A percentile compares a stretch with the other conserved stretches of the same genome.
Conservation (phyloP, 2,113 vertebrate species). For the Ceyx cyanopectus region DNA sequence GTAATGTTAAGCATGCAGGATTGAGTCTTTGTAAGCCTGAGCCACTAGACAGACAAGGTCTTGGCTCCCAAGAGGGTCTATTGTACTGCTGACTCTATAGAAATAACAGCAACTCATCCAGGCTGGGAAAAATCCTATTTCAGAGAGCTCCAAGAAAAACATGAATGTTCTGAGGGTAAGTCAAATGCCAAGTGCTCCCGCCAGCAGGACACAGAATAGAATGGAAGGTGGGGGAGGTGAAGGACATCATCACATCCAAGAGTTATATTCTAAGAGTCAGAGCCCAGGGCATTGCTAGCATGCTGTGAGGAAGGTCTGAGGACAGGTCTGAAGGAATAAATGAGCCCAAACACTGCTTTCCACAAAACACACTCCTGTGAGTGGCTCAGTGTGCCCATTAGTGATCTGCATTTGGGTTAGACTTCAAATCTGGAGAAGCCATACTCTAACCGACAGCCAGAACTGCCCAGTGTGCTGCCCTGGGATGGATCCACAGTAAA, state of each 20-base stretch:
- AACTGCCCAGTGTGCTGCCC: neutral
- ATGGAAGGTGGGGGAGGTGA: neutral
- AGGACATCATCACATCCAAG: neutral
- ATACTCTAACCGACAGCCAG: neutral
- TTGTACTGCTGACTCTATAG: slow-evolving; percentile 50
- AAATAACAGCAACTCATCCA: slow-evolving; percentile 54
- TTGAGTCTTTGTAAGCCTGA: slow-evolving; percentile 19
- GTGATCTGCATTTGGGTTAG: neutral
- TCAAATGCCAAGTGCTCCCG: slow-evolving; percentile 15
- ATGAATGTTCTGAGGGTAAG: neutral
- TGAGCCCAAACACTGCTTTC: neutral
- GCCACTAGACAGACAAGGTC: slow-evolving; percentile 32
- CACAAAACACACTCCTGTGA: neutral
- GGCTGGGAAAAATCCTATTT: slow-evolving; percentile 59
- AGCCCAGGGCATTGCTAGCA: neutral
- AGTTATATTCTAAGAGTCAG: neutral
- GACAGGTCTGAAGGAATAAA: neutral
- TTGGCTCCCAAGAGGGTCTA: slow-evolving; percentile 44
- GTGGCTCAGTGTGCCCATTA: neutral
- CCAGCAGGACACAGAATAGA: slow-evolving; percentile 24
- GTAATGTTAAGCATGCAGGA: neutral
- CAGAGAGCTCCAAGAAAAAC: slow-evolving; percentile 49
- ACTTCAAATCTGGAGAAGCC: neutral
- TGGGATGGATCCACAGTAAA: neutral
- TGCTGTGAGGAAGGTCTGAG: neutral